A percentile compares a stretch with the other conserved stretches of the same genome.
phyloP scores from a whole-genome alignment of 35 echinoderm and acorn worm genomes.

The Anneissia japonica region DNA sequence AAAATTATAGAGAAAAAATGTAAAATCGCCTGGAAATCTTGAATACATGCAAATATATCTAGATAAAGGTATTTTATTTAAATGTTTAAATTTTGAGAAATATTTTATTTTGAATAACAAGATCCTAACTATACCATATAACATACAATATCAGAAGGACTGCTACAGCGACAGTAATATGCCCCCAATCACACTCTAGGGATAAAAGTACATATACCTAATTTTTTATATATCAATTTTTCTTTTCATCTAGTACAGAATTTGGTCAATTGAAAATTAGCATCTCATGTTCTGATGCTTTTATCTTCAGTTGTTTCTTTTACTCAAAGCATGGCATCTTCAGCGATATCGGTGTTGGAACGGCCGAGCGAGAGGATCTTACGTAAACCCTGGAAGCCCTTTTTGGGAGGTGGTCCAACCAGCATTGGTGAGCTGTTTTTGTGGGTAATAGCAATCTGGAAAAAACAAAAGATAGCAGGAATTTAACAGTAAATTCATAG shows the following conservation, averaged over 20 bases:
- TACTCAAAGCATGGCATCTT: neutral
- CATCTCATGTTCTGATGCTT: neutral
- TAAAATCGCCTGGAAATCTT: too few relatives aligned
- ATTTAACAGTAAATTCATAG: too few relatives aligned
- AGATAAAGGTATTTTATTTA: too few relatives aligned
- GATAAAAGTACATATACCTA: neutral
- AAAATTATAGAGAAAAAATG: too few relatives aligned
- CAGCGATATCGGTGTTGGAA: neutral
- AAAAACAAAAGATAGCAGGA: too few relatives aligned
- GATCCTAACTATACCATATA: too few relatives aligned
- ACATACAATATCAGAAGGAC: too few relatives aligned
- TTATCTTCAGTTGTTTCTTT: neutral
- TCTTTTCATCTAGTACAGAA: neutral
- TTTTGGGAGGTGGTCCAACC: constrained; percentile 68
- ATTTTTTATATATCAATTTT: neutral
- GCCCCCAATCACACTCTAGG: neutral
- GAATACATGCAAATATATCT: too few relatives aligned
- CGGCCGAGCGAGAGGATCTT: neutral
- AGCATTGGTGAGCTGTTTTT: constrained; percentile 92
- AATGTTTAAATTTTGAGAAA: too few relatives aligned
- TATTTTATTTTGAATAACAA: too few relatives aligned
- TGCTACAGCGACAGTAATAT: too few relatives aligned
- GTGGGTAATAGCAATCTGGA: constrained; percentile 86
- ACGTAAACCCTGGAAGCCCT: constrained; percentile 39
- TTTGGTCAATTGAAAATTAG: neutral